phyloP scores from a whole-genome alignment of 2,888 invertebrate species.

The Eupsilia transversa region DNA sequence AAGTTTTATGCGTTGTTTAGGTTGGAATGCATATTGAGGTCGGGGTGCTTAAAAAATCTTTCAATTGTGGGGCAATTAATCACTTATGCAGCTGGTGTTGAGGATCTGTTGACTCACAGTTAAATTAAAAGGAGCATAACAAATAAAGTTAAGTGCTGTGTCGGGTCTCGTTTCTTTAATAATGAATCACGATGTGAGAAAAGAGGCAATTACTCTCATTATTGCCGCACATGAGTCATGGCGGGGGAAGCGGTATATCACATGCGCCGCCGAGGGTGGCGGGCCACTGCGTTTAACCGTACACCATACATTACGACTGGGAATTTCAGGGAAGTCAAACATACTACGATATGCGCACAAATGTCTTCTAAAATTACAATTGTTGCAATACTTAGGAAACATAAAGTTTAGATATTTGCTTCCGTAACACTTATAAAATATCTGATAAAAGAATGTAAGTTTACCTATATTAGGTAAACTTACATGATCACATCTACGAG shows the following conservation, averaged over 20 bases:
- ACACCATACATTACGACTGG: slow-evolving; percentile 65
- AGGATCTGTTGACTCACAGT: slow-evolving; percentile 79
- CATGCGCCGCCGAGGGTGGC: slow-evolving; percentile 64
- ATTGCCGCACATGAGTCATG: slow-evolving; percentile 83
- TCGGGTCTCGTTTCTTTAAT: slow-evolving; percentile 78
- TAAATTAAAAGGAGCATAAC: slow-evolving; percentile 85
- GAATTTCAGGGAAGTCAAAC: slow-evolving; percentile 62
- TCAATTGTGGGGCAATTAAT: slow-evolving; percentile 73
- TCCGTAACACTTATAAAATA: neutral
- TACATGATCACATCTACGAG: no score
- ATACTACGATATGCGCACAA: slow-evolving; percentile 17
- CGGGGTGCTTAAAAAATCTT: slow-evolving; percentile 71
- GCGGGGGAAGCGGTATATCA: slow-evolving; percentile 75
- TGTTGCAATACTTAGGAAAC: slow-evolving; percentile 2
- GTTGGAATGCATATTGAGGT: slow-evolving; percentile 62
- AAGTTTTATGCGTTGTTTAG: slow-evolving; percentile 63
- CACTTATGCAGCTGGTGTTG: slow-evolving; percentile 74
- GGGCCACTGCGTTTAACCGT: slow-evolving; percentile 58
- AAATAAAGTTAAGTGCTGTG: slow-evolving; percentile 81
- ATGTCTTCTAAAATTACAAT: slow-evolving; percentile 33
- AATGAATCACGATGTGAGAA: slow-evolving; percentile 89
- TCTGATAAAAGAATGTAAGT: neutral
- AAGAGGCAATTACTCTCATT: slow-evolving; percentile 88
- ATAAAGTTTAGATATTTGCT: slow-evolving; percentile 6
- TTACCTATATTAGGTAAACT: no score